Percentiles rank a stretch among this genome's conserved stretches.
These are phyloP conservation scores for Magallana ariakensis DNA, from an alignment of 1,140 invertebrate genomes.

Conservation along the genomic window DNA sequence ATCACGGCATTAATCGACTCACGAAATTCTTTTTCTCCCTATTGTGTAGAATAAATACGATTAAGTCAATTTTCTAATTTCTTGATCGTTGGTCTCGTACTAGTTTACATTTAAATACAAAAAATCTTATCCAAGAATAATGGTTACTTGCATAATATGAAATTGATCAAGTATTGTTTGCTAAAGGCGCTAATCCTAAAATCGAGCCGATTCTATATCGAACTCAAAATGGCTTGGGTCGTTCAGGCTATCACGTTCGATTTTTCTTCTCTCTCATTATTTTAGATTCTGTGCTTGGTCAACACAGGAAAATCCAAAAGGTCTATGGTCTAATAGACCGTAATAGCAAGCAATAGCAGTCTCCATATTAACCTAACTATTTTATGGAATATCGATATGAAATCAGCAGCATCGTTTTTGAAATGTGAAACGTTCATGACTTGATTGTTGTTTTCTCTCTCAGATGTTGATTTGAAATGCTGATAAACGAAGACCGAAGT, in stretches of 20 bases:
- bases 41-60: background rate
- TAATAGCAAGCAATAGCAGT: background rate
- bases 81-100: background rate
- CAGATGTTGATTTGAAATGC: too few species aligned
- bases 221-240: background rate
- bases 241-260: background rate
- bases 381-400: background rate
- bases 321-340: background rate
- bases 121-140: background rate
- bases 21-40: background rate
- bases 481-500: too few species aligned
- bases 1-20: too few species aligned
- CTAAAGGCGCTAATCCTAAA: conserved; percentile 5
- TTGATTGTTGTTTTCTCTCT: background rate
- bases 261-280: background rate
- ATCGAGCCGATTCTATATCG: background rate
- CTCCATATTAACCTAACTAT: background rate
- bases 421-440: too few species aligned
- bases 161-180: conserved; percentile 3
- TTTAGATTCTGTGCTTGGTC: background rate
- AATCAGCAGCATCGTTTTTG: too few species aligned
- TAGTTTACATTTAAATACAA: background rate
- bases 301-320: background rate
- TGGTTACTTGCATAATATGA: background rate
- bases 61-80: background rate